Conservation (phyloP, 2,888 invertebrate genomes). For the Lumbricus terrestris region DNA sequence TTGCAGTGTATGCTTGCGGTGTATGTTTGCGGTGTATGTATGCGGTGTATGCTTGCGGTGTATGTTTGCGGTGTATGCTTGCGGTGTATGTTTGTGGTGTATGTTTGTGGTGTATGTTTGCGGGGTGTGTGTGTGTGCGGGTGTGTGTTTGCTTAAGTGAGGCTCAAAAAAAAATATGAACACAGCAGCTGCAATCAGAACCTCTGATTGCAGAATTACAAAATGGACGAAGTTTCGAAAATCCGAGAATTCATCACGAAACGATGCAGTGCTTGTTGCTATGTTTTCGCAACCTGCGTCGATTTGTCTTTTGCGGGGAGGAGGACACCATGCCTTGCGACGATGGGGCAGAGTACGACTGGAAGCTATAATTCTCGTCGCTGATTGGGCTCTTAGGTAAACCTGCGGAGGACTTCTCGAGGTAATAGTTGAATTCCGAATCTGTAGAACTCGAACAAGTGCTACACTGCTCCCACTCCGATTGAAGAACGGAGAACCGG, state of each 20-base stretch:
- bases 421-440: slow-evolving; percentile 79
- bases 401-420: slow-evolving; percentile 69
- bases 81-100: too few relatives aligned
- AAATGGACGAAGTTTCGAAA: neutral
- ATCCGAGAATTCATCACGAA: neutral
- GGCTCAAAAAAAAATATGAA: neutral
- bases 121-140: neutral
- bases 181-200: neutral
- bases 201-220: neutral
- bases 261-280: slow-evolving; percentile 11
- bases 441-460: slow-evolving; percentile 73
- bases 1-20: too few relatives aligned
- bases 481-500: slow-evolving; percentile 5
- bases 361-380: neutral
- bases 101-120: too few relatives aligned
- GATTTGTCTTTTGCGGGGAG: neutral
- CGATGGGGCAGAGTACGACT: neutral
- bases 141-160: neutral
- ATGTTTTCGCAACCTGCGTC: neutral
- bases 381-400: neutral
- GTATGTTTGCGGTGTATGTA: too few relatives aligned
- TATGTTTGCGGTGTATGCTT: too few relatives aligned
- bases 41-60: too few relatives aligned
- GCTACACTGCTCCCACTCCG: slow-evolving; percentile 77
- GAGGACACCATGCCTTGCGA: neutral